Base-by-base conservation (phyloP, 2,113 vertebrate genomes). In the Siniperca chuatsi region DNA sequence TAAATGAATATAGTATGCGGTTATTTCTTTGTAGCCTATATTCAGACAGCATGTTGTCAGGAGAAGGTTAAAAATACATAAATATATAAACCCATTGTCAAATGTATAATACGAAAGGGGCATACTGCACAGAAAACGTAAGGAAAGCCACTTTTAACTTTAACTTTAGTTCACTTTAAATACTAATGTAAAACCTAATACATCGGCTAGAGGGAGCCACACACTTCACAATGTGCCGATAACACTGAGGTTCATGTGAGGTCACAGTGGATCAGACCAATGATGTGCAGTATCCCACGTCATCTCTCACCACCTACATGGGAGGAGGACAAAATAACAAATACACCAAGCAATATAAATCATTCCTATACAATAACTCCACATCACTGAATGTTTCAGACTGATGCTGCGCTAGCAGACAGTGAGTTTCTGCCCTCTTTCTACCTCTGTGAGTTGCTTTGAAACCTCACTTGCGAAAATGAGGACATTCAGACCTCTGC, bases 171-270 rank as follows among this genome's bases (percentile, higher is more conserved):
- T 48, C n/a, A 42, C 29, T 61, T n/a, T 2, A 25, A 13, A 37
- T 25, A 1, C 33, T 6, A 1, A n/a, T 50, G 55, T 20, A 42
- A 12, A 8, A 16, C 48, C 60, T 0, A 0, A 12, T 0, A 0
- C 12, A 1, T n/a, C 29, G 7, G 48, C 75, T 16, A 80, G 88
- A 79, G 79, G 82, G 85, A 18, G 79, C 79, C 72, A 72, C 60
- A 71, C 61, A 9, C 75, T 55, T 42, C 35, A 23, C 21, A 48
- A 71, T 78, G 16, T 55, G 50, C 13, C n/a, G 0, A 6, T 1
- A 21, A 0, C 13, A 9, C 1, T 15, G 57, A 66, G 76, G 71
- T 52, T 44, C 72, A 69, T 13, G 60, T 62, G 15, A 60, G 83
- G 87, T 83, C 80, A 77, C 37, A n/a, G 75, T 3, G 76, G 9